phyloP scores from a whole-genome alignment of 2,797 vertebrate species.

The Siniperca obscura region DNA sequence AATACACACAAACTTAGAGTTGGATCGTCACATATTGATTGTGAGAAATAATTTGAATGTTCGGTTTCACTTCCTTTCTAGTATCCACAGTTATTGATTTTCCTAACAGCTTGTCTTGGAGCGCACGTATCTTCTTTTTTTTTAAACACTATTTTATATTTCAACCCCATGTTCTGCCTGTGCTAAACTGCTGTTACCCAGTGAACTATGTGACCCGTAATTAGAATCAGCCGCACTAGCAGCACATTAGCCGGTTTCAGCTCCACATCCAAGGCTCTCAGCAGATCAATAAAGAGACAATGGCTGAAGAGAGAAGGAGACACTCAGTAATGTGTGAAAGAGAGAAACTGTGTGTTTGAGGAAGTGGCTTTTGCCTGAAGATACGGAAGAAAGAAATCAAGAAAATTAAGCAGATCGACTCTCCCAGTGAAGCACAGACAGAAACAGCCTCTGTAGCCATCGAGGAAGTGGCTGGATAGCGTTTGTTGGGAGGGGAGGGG shows the following conservation, averaged over 20 bases:
- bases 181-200: slow-evolving; percentile 25
- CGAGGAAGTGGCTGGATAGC: slow-evolving; percentile 75
- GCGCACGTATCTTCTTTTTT: neutral
- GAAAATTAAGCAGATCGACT: slow-evolving; percentile 25
- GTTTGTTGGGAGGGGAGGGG: slow-evolving; percentile 77
- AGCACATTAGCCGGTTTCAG: slow-evolving; percentile 51
- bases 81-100: slow-evolving; percentile 6
- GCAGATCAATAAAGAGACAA: slow-evolving; percentile 73
- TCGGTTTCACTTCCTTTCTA: neutral
- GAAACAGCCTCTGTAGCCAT: slow-evolving; percentile 44
- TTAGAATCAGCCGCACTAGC: slow-evolving; percentile 61
- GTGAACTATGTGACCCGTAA: slow-evolving; percentile 67
- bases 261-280: slow-evolving; percentile 50
- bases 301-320: slow-evolving; percentile 43
- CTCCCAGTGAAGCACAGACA: slow-evolving; percentile 26
- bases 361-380: slow-evolving; percentile 60
- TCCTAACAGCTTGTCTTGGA: neutral
- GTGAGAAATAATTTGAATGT: neutral
- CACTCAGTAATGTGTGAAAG: slow-evolving; percentile 8
- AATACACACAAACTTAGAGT: slow-evolving; percentile 6
- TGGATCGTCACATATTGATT: neutral
- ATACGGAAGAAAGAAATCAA: slow-evolving; percentile 48
- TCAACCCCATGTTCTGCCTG: neutral
- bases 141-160: neutral
- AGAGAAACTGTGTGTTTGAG: slow-evolving; percentile 51